Base-by-base conservation (phyloP, 2,888 invertebrate genomes). In the Protodeltote pygarga region DNA sequence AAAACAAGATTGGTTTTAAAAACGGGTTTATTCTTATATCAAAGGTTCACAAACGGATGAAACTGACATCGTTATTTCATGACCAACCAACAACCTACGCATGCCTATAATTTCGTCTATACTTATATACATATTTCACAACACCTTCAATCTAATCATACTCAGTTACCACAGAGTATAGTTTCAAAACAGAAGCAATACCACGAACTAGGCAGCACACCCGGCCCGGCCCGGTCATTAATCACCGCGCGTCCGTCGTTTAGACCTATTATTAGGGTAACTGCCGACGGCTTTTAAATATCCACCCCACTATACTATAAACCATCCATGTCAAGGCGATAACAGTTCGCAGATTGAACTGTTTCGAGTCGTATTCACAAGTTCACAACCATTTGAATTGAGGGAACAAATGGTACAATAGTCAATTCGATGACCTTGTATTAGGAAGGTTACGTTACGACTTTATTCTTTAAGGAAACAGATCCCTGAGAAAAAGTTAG, bases 231-330 rank as follows among this genome's bases (percentile, higher is more conserved):
- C 41, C 25, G 47, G 49, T 55, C 79, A 80, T 81, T 81, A 81
- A 81, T 81, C 81, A 81, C 75, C 35, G 24, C 38, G 31, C 68
- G 58, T 69, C 77, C 68, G 58, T 69, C 77, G 75, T 73, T 75
- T 73, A 68, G 67, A 69, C 65, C 76, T 77, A 73, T 81, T 83
- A 83, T 81, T 81, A 81, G 73, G 75, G 75, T 68, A 76, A 75
- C 75, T 71, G 77, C 75, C 70, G 73, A 75, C 73, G 69, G 77
- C 77, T 80, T 82, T 83, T 79, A 83, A 83, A 83, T 79, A 82
- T 77, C 73, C 73, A 60, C 62, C 44, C 51, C 46, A 32, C 47
- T 24, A 57, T 45, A 61, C 60, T 61, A 73, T 73, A 74, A 74
- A 71, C 60, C 68, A 65, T 65, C 57, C 65, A 58, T 71, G 70